Percentiles rank a stretch among this genome's conserved stretches.
These are phyloP conservation scores for Choristoneura fumiferana DNA, from an alignment of 1,140 invertebrate genomes.

Conservation along the genomic window DNA sequence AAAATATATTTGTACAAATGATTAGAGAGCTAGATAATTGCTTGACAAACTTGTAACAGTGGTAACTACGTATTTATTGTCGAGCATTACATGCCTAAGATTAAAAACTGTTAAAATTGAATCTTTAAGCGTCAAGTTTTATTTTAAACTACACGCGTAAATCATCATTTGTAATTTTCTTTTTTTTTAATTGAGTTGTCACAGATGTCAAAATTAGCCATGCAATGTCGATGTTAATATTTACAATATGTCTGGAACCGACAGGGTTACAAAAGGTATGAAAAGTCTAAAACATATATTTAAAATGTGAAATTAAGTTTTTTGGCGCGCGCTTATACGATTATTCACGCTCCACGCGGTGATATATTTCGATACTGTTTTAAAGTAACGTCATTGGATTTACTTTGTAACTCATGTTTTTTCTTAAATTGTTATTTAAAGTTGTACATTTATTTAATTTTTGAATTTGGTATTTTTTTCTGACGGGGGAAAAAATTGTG, in stretches of 20 bases:
- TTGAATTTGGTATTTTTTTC: no score
- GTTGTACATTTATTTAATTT: no score
- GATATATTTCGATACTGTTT: constrained; percentile 64
- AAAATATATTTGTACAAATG: constrained; percentile 15
- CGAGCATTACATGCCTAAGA: constrained; percentile 1
- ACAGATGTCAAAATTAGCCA: constrained; percentile 23
- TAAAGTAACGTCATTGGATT: no score
- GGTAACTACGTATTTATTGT: background rate
- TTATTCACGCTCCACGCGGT: constrained; percentile 64
- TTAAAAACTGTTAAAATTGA: constrained; percentile 12
- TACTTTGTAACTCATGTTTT: no score
- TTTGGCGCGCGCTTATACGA: constrained; percentile 60
- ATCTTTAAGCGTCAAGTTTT: background rate
- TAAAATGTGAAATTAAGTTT: constrained; percentile 71
- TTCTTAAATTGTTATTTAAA: no score
- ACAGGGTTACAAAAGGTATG: constrained; percentile 23
- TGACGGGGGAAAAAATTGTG: no score
- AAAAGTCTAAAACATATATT: constrained; percentile 58
- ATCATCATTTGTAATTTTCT: background rate
- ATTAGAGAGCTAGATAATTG: constrained; percentile 2
- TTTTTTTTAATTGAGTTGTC: constrained; percentile 19
- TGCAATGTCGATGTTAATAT: constrained; percentile 15
- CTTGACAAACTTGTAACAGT: constrained; percentile 5
- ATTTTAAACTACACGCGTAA: background rate
- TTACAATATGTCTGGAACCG: constrained; percentile 5